phyloP scores from a whole-genome alignment of 2,888 invertebrate species.

The Bursaphelenchus okinawaensis region DNA sequence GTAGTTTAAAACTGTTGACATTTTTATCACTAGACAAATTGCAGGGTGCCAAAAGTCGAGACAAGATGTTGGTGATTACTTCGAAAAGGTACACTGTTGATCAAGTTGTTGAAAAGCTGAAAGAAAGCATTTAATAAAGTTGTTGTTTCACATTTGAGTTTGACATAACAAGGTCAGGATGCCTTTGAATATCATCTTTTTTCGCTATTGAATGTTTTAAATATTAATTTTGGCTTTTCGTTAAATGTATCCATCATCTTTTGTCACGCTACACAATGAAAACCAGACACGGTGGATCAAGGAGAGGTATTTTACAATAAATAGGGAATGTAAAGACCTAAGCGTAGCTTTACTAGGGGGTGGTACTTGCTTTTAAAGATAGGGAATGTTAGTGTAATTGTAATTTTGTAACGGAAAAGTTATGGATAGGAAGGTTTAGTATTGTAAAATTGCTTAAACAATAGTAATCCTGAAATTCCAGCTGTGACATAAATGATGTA shows the following conservation, averaged over 20 bases:
- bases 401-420: no score
- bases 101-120: slow-evolving; percentile 27
- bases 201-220: neutral
- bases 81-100: slow-evolving; percentile 31
- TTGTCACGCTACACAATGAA: neutral
- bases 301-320: no score
- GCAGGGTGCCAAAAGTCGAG: slow-evolving; percentile 43
- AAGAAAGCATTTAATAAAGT: neutral
- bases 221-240: neutral
- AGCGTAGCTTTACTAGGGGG: no score
- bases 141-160: neutral
- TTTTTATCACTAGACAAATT: slow-evolving; percentile 8
- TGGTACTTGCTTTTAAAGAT: no score
- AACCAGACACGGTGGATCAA: neutral
- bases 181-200: neutral
- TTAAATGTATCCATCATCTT: neutral
- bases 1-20: neutral
- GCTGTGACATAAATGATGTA: neutral
- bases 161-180: neutral
- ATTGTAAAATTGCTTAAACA: neutral
- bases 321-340: no score
- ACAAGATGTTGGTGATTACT: slow-evolving; percentile 39
- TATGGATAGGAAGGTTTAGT: no score
- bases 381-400: no score
- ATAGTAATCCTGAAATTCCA: neutral